These are phyloP conservation scores for Trypoxylon attenuatum DNA, from an alignment of 2,888 invertebrate species.

Conservation along the genomic window DNA sequence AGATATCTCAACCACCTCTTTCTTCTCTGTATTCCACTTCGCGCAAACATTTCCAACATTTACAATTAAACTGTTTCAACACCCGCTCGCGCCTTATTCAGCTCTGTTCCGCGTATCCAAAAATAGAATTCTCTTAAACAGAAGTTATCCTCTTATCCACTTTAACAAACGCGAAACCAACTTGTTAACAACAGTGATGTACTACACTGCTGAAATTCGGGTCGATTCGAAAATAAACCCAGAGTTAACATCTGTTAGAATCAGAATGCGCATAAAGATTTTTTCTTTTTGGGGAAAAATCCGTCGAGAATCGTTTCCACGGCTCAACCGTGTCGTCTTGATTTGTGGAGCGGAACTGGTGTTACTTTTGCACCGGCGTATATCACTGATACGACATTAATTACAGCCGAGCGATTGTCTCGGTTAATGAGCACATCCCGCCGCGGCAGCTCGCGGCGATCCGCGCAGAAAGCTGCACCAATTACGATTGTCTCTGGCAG, in stretches of 20 bases:
- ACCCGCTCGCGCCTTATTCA: background rate
- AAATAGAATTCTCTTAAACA: too few relatives aligned
- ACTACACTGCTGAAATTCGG: too few relatives aligned
- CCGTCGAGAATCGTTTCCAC: too few relatives aligned
- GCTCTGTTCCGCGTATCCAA: background rate
- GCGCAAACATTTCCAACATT: constrained; percentile 2
- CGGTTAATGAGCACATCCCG: constrained; percentile 58
- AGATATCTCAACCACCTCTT: constrained; percentile 47
- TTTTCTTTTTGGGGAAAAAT: too few relatives aligned
- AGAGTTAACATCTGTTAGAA: too few relatives aligned
- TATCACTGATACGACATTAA: constrained; percentile 62
- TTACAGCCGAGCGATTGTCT: constrained; percentile 58
- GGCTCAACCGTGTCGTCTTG: constrained; percentile 13
- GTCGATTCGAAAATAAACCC: too few relatives aligned
- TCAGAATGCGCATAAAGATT: too few relatives aligned
- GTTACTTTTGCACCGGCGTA: constrained; percentile 57
- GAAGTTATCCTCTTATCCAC: too few relatives aligned
- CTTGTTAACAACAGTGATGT: too few relatives aligned
- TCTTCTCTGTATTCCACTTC: constrained; percentile 27
- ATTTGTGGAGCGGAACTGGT: constrained; percentile 42
- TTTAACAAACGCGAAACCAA: too few relatives aligned
- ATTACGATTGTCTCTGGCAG: constrained; percentile 60
- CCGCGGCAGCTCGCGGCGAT: constrained; percentile 19
- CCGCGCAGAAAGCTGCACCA: constrained; percentile 40
- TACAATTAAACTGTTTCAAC: constrained; percentile 29